These are phyloP conservation scores for Rallus crepitans DNA, from an alignment of 2,797 vertebrate species.

Conservation along the genomic window DNA sequence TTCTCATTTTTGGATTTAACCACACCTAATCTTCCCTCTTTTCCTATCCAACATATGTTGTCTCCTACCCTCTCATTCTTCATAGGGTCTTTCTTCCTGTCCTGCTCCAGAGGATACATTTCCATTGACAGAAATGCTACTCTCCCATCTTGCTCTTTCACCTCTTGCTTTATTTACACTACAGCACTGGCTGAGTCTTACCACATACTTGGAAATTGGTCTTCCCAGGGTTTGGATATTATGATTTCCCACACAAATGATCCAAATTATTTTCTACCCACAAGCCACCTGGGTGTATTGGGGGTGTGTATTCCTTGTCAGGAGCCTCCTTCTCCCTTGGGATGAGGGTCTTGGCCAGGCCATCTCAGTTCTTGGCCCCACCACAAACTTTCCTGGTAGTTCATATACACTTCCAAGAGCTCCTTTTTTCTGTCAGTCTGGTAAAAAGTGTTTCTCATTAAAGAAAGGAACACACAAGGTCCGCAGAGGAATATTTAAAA, in stretches of 20 bases:
- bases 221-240: not conserved
- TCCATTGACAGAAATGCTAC: not conserved
- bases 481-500: not conserved
- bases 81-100: not conserved
- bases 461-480: not conserved
- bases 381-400: not conserved
- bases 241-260: not conserved
- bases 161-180: not conserved
- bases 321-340: not conserved
- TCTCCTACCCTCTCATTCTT: not conserved
- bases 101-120: not conserved
- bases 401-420: not conserved
- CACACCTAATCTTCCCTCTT: not conserved
- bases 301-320: accelerated
- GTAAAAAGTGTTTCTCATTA: not conserved
- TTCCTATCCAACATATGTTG: not conserved
- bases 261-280: not conserved
- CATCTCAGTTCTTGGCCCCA: not conserved
- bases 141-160: not conserved
- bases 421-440: not conserved
- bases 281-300: accelerated
- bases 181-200: not conserved
- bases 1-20: not conserved
- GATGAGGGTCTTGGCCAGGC: not conserved
- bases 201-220: not conserved